Percentiles rank a stretch among this genome's conserved stretches.
Conservation (phyloP, 1,140 invertebrate genomes). For the Thrips palmi region DNA sequence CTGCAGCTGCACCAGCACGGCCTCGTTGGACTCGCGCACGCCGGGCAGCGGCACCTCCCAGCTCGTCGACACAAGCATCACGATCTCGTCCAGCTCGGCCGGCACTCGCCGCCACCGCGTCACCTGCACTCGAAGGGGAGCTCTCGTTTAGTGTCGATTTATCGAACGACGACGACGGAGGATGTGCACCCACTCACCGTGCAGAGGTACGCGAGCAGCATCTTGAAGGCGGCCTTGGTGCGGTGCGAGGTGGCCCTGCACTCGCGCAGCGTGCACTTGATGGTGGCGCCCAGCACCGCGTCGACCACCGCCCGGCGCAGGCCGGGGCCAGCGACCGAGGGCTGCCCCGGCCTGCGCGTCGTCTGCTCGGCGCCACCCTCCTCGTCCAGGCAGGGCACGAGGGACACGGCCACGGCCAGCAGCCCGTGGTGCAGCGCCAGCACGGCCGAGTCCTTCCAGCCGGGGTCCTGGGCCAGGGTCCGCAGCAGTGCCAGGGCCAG, state of each 20-base stretch:
- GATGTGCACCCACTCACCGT: neutral
- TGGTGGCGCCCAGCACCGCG: too few species aligned
- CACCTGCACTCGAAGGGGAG: neutral
- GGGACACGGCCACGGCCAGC: too few species aligned
- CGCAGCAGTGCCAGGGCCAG: too few species aligned
- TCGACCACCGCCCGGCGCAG: too few species aligned
- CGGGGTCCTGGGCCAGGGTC: too few species aligned
- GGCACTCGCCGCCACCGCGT: conserved; percentile 4
- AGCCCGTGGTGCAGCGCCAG: too few species aligned
- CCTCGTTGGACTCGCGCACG: conserved; percentile 1
- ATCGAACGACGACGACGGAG: neutral
- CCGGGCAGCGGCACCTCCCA: conserved; percentile 14
- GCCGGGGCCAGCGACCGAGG: too few species aligned
- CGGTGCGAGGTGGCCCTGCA: neutral
- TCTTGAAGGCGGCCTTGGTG: conserved; percentile 5
- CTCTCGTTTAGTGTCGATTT: conserved; percentile 2
- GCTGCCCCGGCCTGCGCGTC: too few species aligned
- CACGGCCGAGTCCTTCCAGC: too few species aligned
- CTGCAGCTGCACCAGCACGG: conserved; percentile 1
- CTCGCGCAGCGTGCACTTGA: conserved; percentile 1
- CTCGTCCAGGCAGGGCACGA: too few species aligned
- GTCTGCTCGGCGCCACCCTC: too few species aligned
- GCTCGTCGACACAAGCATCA: conserved; percentile 14
- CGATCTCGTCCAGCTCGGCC: conserved; percentile 3
- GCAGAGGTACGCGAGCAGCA: neutral